These are phyloP conservation scores for Drymonia ruficornis DNA, from an alignment of 2,888 invertebrate species.

Conservation along the genomic window DNA sequence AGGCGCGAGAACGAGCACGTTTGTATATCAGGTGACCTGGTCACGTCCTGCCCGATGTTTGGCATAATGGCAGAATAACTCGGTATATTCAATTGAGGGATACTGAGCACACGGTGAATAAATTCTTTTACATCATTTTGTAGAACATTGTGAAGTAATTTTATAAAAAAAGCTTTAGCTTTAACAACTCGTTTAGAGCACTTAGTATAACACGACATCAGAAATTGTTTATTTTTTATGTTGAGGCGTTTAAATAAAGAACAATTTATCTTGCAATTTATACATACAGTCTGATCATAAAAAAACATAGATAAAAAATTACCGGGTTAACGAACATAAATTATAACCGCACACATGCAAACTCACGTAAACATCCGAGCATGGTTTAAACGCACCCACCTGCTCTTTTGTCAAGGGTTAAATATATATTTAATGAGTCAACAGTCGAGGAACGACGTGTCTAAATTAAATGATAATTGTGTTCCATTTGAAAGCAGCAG, in stretches of 20 bases:
- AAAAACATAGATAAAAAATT: too few species aligned
- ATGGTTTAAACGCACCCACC: conserved; percentile 1
- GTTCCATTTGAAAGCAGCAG: conserved; percentile 45
- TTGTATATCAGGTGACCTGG: conserved; percentile 28
- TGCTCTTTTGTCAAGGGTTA: conserved; percentile 23
- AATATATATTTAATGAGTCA: conserved; percentile 40
- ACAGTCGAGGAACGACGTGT: conserved; percentile 39
- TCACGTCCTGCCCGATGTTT: conserved; percentile 33
- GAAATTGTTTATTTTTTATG: too few species aligned
- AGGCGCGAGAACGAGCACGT: conserved; percentile 16
- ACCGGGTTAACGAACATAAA: too few species aligned
- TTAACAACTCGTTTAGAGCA: too few species aligned
- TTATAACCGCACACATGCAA: not conserved
- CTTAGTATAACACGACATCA: too few species aligned
- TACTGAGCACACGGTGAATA: not conserved
- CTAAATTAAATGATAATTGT: conserved; percentile 58
- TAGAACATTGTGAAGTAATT: not conserved
- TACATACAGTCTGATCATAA: too few species aligned
- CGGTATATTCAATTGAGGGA: conserved; percentile 16
- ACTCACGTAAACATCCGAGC: not conserved
- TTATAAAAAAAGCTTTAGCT: too few species aligned
- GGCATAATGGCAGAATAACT: conserved; percentile 24
- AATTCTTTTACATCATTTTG: not conserved
- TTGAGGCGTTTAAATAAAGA: too few species aligned
- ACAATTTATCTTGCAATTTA: too few species aligned